Conservation (phyloP, 2,113 vertebrate species). For the Orthonyx spaldingii region DNA sequence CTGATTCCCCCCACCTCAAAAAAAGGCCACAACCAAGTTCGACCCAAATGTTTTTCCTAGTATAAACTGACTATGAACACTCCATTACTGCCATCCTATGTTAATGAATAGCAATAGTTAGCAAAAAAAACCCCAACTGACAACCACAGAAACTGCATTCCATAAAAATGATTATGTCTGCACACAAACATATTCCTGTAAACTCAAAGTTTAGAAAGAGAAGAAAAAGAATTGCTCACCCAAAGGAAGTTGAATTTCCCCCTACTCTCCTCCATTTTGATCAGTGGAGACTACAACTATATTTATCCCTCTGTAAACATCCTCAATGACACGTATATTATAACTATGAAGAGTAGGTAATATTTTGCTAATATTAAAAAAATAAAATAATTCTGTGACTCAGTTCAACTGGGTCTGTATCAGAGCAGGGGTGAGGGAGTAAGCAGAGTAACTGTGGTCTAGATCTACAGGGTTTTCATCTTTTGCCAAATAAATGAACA, state of each 20-base stretch:
- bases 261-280: not conserved
- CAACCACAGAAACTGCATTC: not conserved
- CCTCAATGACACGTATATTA: not conserved
- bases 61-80: not conserved
- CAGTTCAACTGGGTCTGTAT: conserved; percentile 13
- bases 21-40: not conserved
- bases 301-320: not conserved
- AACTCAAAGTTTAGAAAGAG: not conserved
- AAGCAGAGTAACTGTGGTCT: not conserved
- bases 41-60: not conserved
- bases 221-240: not conserved
- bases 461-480: not conserved
- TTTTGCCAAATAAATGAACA: not conserved
- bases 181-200: not conserved
- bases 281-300: not conserved
- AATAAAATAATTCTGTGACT: conserved; percentile 2
- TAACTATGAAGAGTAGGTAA: not conserved
- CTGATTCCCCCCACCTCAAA: not conserved
- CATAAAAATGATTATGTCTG: not conserved
- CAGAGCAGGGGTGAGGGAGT: not conserved
- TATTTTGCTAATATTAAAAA: not conserved
- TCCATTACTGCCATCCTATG: rapidly evolving
- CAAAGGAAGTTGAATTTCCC: not conserved
- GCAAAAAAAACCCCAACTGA: not conserved
- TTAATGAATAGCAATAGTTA: not conserved